These are phyloP conservation scores for Onthophagus sagittarius DNA, from an alignment of 2,888 invertebrate species.

Conservation along the genomic window DNA sequence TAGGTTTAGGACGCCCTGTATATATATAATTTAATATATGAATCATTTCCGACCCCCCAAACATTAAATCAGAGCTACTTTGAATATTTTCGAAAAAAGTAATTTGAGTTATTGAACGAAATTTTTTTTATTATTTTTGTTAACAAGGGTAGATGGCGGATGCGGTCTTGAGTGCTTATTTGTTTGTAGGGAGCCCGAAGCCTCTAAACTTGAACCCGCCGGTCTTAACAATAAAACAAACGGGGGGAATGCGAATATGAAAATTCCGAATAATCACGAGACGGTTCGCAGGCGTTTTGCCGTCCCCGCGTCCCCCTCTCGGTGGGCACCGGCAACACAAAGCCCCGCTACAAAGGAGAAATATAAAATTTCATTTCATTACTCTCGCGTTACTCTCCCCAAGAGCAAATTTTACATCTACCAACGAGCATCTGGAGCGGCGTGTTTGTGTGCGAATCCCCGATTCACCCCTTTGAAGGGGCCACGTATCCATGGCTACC, in stretches of 20 bases:
- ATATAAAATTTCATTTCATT: constrained; percentile 24
- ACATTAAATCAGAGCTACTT: too few relatives aligned
- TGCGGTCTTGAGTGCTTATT: background rate
- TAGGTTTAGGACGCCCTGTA: too few relatives aligned
- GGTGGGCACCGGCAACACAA: background rate
- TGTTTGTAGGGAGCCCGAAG: background rate
- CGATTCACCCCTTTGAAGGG: constrained; percentile 9
- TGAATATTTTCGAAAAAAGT: background rate
- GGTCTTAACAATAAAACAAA: constrained; percentile 17
- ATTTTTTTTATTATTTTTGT: too few relatives aligned
- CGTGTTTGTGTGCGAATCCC: background rate
- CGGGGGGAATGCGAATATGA: constrained; percentile 14
- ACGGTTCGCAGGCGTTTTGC: constrained; percentile 8
- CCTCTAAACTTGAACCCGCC: constrained; percentile 8
- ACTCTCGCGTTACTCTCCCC: constrained; percentile 4
- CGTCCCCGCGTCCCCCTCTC: background rate
- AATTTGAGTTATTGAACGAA: background rate
- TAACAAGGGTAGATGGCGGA: too few relatives aligned
- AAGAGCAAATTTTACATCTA: constrained; percentile 4
- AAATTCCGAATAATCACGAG: constrained; percentile 16
- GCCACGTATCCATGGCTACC: constrained; percentile 5
- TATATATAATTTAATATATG: too few relatives aligned
- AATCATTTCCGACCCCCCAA: too few relatives aligned
- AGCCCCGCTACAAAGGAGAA: constrained; percentile 17
- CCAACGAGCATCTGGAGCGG: constrained; percentile 8